Evolutionary conservation across 1,140 invertebrate species (phyloP).

Genomic region (Ruditapes philippinarum): DNA sequence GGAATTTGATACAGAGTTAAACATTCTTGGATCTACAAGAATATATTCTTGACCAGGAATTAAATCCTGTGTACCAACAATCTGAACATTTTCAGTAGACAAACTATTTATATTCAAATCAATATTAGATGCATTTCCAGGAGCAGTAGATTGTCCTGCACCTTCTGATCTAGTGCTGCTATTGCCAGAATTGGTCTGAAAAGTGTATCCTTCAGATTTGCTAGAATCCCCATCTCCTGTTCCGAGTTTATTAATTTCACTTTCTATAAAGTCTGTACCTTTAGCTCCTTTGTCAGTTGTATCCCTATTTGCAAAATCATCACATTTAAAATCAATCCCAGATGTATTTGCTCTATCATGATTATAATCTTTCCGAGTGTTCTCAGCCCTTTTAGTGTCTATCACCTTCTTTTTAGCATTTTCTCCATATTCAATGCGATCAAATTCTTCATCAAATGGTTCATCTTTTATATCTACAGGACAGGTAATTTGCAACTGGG

Average conservation of each 20-base stretch:
- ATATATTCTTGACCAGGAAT: constrained; percentile 47
- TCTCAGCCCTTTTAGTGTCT: background rate
- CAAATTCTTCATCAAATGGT: constrained; percentile 54
- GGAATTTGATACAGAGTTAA: background rate
- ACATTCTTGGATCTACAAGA: constrained; percentile 24
- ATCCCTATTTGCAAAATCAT: background rate
- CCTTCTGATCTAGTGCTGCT: background rate
- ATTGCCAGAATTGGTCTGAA: constrained; percentile 19
- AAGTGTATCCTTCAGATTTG: background rate
- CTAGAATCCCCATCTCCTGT: background rate
- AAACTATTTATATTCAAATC: background rate
- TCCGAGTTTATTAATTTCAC: constrained; percentile 19
- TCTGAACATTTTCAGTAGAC: constrained; percentile 11
- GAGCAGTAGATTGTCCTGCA: background rate
- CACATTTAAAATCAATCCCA: too few species aligned
- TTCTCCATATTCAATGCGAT: background rate
- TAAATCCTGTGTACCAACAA: constrained; percentile 46
- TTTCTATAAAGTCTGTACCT: background rate
- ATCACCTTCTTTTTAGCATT: background rate
- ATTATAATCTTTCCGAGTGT: background rate
- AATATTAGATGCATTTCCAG: background rate
- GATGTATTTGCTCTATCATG: background rate
- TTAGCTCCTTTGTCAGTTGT: background rate
- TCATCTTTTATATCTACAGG: constrained; percentile 40
- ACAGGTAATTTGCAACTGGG: background rate